Evolutionary conservation across 2,797 vertebrate species (phyloP).

Genomic region (Oreochromis mossambicus): DNA sequence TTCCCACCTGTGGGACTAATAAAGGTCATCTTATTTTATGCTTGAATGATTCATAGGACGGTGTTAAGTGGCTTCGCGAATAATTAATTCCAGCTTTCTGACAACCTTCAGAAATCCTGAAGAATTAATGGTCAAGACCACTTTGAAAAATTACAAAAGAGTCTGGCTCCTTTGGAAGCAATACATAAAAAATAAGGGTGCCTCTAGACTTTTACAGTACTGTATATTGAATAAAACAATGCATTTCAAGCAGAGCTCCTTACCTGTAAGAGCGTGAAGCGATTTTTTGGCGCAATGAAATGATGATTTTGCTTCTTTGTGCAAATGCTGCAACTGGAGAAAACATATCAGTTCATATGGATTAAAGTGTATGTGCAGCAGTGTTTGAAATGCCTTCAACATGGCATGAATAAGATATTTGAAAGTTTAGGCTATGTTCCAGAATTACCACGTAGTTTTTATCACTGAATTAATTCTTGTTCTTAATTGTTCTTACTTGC

Average conservation of each 20-base stretch:
- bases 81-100: background rate
- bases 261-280: conserved; percentile 91
- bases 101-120: background rate
- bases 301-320: conserved; percentile 94
- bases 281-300: conserved; percentile 88
- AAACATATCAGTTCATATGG: background rate
- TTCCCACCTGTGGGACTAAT: too few species aligned
- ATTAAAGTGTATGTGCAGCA: background rate
- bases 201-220: background rate
- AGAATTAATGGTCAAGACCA: background rate
- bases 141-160: background rate
- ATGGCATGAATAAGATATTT: background rate
- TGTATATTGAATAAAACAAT: background rate
- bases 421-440: background rate
- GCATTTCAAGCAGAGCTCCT: background rate
- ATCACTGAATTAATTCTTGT: background rate
- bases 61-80: background rate
- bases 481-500: conserved; percentile 81
- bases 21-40: background rate
- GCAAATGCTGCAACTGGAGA: conserved; percentile 91
- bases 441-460: background rate
- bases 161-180: background rate
- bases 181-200: background rate
- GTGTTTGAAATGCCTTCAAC: background rate
- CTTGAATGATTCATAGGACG: background rate